Evolutionary conservation across 2,113 vertebrate genomes (phyloP).

Genomic region (Vireo altiloquus): DNA sequence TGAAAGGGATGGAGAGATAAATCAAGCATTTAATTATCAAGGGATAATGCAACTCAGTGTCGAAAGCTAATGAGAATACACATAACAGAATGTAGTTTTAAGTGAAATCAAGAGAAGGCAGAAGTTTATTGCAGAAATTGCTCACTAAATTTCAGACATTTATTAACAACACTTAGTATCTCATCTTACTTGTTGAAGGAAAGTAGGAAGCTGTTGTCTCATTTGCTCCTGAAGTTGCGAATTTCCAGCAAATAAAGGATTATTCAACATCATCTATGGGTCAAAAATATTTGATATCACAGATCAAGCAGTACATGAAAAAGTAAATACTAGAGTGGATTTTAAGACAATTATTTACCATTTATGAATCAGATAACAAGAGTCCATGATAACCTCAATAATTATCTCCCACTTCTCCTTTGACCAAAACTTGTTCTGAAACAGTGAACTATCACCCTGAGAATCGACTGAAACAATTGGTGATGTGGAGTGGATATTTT

Average conservation of each 20-base stretch:
- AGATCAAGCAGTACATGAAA: not conserved
- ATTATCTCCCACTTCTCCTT: not conserved
- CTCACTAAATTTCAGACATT: not conserved
- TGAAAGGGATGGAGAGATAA: not conserved
- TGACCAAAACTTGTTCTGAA: not conserved
- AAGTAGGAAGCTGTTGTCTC: conserved; percentile 83
- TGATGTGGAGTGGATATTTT: not conserved
- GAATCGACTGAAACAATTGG: not conserved
- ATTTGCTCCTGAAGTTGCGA: conserved; percentile 87
- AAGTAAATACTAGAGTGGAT: not conserved
- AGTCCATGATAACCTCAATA: not conserved
- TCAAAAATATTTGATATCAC: conserved; percentile 66
- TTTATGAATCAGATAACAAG: not conserved
- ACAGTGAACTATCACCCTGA: not conserved
- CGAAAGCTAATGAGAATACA: not conserved
- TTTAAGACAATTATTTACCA: not conserved
- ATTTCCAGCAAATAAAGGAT: conserved; percentile 86
- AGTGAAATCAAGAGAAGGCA: conserved; percentile 32
- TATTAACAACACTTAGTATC: conserved; percentile 40
- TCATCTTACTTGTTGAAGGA: conserved; percentile 83
- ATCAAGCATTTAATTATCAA: not conserved
- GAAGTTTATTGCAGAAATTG: conserved; percentile 27
- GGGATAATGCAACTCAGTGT: not conserved
- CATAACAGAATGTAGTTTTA: not conserved
- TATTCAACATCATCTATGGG: conserved; percentile 86